A percentile compares a stretch with the other conserved stretches of the same genome.
Evolutionary conservation across 2,797 vertebrate genomes (phyloP).

Genomic region (Galagoides demidoff): DNA sequence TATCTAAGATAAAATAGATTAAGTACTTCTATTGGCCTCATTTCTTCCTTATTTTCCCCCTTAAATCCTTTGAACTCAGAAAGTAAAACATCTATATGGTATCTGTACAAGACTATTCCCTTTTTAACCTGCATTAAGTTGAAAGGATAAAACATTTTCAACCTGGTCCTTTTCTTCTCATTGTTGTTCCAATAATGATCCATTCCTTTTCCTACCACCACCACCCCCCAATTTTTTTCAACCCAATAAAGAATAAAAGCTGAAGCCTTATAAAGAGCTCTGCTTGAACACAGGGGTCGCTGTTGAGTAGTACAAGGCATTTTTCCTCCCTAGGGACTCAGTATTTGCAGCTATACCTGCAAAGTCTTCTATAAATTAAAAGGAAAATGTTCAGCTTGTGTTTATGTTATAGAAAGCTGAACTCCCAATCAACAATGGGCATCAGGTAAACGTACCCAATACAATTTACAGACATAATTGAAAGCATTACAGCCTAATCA

Average conservation of each 20-base stretch:
- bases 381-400: constrained; percentile 84
- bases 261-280: neutral
- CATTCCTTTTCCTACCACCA: neutral
- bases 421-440: constrained; percentile 86
- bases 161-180: neutral
- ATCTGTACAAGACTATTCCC: neutral
- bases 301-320: constrained; percentile 82
- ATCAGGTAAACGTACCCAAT: constrained; percentile 89
- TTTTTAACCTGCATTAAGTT: neutral
- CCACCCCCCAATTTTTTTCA: neutral
- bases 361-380: constrained; percentile 86
- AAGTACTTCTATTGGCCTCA: neutral
- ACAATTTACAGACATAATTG: constrained; percentile 90
- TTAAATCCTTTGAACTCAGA: neutral
- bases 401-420: constrained; percentile 86
- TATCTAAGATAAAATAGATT: constrained; percentile 43
- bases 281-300: constrained; percentile 83
- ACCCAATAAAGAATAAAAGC: neutral
- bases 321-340: constrained; percentile 74
- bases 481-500: constrained; percentile 91
- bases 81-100: neutral
- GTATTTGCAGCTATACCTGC: constrained; percentile 81
- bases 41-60: neutral
- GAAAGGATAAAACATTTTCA: constrained; percentile 27
- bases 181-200: neutral